Evolutionary conservation across 2,797 vertebrate genomes (phyloP), one percentile per base, ranked within the genome.

Genomic region (Odontamblyopus rebecca): DNA sequence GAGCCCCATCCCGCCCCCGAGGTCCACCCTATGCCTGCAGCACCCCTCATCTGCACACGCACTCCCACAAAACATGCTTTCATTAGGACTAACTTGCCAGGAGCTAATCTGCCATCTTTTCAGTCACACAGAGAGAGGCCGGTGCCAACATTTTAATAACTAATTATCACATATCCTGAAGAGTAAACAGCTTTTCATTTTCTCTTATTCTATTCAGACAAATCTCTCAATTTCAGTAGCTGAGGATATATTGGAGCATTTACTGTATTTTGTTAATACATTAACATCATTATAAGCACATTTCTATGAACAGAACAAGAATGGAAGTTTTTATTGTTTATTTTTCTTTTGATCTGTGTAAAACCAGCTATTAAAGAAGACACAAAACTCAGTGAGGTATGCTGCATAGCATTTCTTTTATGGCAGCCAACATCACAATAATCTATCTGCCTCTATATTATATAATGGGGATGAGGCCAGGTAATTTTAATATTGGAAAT

Each of bases 101-200:
- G 90, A 92, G 84, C 84, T 89, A 90, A 93, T 91, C 81, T 61
- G 77, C 78, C 72, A 79, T 89, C 89, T 90, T 92, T 93, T 90
- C 79, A 88, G 90, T 88, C 83, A 89, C 90, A 89, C 90, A 88
- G 76, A 88, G 75, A 85, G 85, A 88, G 76, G 78, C 50, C 63
- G 30, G 74, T 88, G 88, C 82, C 89, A 83, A 61, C 80, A 79
- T 73, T 77, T 60, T 82, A 81, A 86, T 82, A 86, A 83, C 82
- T 73, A 89, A 87, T 87, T 81, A 84, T 66, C 70, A 77, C 80
- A 83, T 3, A 2, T 68, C 73, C 41, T 78, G 64, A 72, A 51
- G 68, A 85, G 86, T 60, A 79, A 87, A 73, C 71, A 76, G 69
- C 18, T 32, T 7, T 61, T 77, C 0, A 57, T 81, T 16, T 83